Evolutionary conservation across 2,797 vertebrate species (phyloP), one percentile per base, ranked within the genome.

Genomic region (Melanotaenia trifasciata): DNA sequence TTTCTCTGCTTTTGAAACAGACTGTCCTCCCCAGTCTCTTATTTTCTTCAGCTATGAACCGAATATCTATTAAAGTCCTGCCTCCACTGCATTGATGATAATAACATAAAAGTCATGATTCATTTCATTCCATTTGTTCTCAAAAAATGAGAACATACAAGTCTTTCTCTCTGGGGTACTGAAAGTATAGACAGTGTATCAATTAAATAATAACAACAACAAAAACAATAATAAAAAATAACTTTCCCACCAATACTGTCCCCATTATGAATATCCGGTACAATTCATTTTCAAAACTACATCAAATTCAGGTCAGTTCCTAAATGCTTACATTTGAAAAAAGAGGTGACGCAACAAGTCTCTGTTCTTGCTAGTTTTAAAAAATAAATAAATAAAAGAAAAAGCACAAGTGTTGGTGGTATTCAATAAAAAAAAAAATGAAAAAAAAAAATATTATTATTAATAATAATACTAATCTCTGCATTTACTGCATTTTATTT

Each of bases 31-130:
- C 18, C n/a, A 6, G 13, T 22, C 45, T 70, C 53, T 72, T 13
- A 28, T 45, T 67, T 63, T 58, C 22, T 59, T 72, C 36, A 28
- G 56, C 45, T 50, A 1, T 24, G 38, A 76, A 51, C 59, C 71
- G 60, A 66, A 43, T 18, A 50, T 43, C 73, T 65, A 79, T 78
- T 79, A 73, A 83, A 53, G 71, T 5, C 61, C 59, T 70, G 14
- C 16, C 18, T 54, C 51, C 30, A 56, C 43, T 18, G 18, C 53
- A 28, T 5, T 43, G 53, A 50, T 20, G 32, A 61, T 64, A 16
- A 60, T 45, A 45, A 45, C 20, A 18, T 20, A 38, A 75, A 54
- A 54, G 66, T 50, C 16, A 64, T 35, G 7, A n/a, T 65, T 36
- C 20, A 14, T 22, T 54, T 20, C 12, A 35, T 51, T 47, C 16